Conservation (phyloP, 2,888 invertebrate genomes). For the Lasioglossum zephyrum region DNA sequence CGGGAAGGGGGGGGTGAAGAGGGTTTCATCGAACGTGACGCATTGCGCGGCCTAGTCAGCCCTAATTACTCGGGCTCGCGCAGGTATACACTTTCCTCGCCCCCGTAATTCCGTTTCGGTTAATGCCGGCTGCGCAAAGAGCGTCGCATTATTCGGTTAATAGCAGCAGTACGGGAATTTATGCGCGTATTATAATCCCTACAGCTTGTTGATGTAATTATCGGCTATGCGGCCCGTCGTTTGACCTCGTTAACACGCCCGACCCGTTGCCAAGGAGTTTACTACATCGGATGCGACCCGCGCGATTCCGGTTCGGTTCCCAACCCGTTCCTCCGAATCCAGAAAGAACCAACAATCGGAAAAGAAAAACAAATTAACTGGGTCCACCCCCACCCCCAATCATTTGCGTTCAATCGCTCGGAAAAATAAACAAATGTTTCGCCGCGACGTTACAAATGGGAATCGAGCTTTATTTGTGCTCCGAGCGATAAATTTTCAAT, state of each 20-base stretch:
- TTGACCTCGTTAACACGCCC: conserved; percentile 48
- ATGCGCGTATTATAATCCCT: conserved; percentile 59
- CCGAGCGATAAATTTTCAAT: background rate
- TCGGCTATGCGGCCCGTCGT: conserved; percentile 39
- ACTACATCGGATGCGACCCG: background rate
- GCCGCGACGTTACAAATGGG: background rate
- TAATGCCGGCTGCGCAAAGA: conserved; percentile 49
- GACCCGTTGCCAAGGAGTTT: conserved; percentile 32
- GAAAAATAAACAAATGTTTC: background rate
- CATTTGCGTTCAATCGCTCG: background rate
- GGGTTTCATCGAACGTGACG: conserved; percentile 5
- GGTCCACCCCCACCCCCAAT: background rate
- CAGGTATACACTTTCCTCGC: conserved; percentile 49
- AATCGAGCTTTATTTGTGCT: background rate
- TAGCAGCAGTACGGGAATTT: conserved; percentile 51
- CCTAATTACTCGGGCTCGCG: conserved; percentile 35
- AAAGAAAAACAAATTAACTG: background rate
- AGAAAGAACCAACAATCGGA: background rate
- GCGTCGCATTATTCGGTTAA: conserved; percentile 54
- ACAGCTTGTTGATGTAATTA: conserved; percentile 60
- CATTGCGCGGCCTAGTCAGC: conserved; percentile 31
- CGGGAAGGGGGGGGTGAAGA: background rate
- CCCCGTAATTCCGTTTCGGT: conserved; percentile 45
- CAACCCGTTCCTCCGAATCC: background rate
- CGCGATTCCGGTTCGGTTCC: background rate